Conservation (phyloP, 2,888 invertebrate genomes). For the Eulithis prunata region DNA sequence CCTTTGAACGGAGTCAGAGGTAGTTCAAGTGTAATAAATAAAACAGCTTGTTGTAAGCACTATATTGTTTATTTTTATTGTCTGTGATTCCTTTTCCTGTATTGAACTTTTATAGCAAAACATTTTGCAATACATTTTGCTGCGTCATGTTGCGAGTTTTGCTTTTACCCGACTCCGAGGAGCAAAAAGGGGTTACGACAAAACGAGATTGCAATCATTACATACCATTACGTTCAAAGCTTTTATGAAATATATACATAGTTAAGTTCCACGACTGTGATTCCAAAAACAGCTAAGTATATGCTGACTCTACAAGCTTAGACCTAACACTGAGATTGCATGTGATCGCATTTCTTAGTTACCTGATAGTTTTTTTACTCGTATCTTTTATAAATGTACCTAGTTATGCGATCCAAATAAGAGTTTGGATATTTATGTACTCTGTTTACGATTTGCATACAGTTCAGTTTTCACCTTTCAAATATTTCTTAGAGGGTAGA, state of each 20-base stretch:
- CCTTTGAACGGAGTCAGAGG: slow-evolving; percentile 5
- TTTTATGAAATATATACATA: slow-evolving; percentile 35
- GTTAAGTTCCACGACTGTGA: slow-evolving; percentile 26
- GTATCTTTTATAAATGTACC: too few relatives aligned
- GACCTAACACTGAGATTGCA: too few relatives aligned
- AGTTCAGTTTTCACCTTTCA: neutral
- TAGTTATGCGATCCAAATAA: too few relatives aligned
- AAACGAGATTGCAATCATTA: too few relatives aligned
- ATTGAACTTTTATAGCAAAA: neutral
- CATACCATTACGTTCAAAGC: slow-evolving; percentile 12
- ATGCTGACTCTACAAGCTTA: too few relatives aligned
- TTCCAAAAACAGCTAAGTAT: slow-evolving; percentile 46
- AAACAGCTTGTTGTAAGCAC: slow-evolving; percentile 11
- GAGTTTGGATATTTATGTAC: too few relatives aligned
- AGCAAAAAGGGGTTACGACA: too few relatives aligned
- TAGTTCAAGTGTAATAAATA: slow-evolving; percentile 15
- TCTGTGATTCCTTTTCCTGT: neutral
- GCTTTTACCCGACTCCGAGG: too few relatives aligned
- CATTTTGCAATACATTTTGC: neutral
- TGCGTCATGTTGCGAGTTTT: too few relatives aligned
- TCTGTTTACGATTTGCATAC: too few relatives aligned
- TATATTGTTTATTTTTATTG: slow-evolving; percentile 7
- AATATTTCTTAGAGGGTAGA: neutral
- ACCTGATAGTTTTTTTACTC: too few relatives aligned
- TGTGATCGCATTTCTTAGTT: too few relatives aligned